phyloP scores from a whole-genome alignment of 2,797 vertebrate species.

The Sebastes minor region DNA sequence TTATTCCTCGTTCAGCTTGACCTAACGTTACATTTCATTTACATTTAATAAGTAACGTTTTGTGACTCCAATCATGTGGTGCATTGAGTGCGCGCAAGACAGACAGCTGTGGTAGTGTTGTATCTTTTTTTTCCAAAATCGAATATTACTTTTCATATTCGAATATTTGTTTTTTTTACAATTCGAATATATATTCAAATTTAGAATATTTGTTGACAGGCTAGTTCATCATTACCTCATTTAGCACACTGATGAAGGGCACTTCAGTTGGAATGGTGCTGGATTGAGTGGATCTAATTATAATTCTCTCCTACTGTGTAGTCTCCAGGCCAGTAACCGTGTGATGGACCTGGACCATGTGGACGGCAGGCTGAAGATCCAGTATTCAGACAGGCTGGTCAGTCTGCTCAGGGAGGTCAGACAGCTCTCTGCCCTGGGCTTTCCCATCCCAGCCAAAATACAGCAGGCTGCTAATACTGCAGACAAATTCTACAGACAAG shows the following conservation, averaged over 20 bases:
- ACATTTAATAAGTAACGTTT: too few relatives aligned
- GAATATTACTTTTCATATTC: too few relatives aligned
- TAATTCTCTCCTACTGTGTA: conserved; percentile 53
- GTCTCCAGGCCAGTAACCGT: conserved; percentile 90
- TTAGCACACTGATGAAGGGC: background rate
- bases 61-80: too few relatives aligned
- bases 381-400: conserved; percentile 94
- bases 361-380: conserved; percentile 91
- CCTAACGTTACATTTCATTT: too few relatives aligned
- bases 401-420: conserved; percentile 92
- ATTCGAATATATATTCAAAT: background rate
- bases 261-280: background rate
- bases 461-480: conserved; percentile 90
- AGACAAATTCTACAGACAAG: conserved; percentile 95
- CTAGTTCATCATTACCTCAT: background rate
- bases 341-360: conserved; percentile 95
- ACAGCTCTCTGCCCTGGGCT: conserved; percentile 93
- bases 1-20: too few relatives aligned
- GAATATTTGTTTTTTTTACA: too few relatives aligned
- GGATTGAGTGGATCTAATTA: background rate
- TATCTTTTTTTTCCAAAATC: too few relatives aligned
- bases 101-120: too few relatives aligned
- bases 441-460: conserved; percentile 92
- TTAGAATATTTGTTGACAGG: background rate
- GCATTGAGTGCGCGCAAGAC: too few relatives aligned